Evolutionary conservation across 2,797 vertebrate species (phyloP), one percentile per base, ranked within the genome.

Genomic region (Vespertilio murinus): DNA sequence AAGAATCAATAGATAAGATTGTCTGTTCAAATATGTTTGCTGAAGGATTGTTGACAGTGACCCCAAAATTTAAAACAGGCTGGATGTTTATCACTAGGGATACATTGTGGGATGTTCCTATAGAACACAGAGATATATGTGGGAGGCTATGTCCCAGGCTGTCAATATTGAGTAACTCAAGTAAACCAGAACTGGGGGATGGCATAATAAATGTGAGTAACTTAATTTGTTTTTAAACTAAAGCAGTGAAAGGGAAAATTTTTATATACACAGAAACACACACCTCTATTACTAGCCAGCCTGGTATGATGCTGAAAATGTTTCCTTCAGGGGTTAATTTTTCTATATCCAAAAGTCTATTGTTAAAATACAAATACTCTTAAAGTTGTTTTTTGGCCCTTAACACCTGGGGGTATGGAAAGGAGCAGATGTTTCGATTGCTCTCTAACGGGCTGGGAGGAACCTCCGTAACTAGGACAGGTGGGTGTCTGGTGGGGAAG

Each of bases 301-400:
- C 49, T 40, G 14, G 14, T 33, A 40, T 17, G 5, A 91, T 30
- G n/a, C 16, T 35, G 64, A 88, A 87, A 95, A 90, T 75, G 14
- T 70, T 17, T 91, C 28, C 56, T n/a, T 69, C 54, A 56, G 78
- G 22, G 12, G 28, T 64, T 87, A 73, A n/a, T 80, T 84, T 71
- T 85, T 92, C 33, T 95, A 70, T 80, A 73, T 88, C 81, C 75
- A 77, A 84, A 90, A 83, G 59, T 85, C 56, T 81, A 6, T 54
- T 82, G 56, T 90, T 93, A 88, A 82, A 94, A 88, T 54, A 67
- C 38, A 88, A 80, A 73, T 45, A 91, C 61, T 56, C 65, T 75
- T 91, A 10, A 30, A 88, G 64, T 88, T 67, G 28, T 5, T 30
- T 89, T 69, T 35, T 18, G n/a, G 25, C 28, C 20, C 64, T 95